Percentiles rank a stretch among this genome's conserved stretches.
phyloP scores from a whole-genome alignment of 2,888 invertebrate genomes.

The Tetrapedia diversipes region DNA sequence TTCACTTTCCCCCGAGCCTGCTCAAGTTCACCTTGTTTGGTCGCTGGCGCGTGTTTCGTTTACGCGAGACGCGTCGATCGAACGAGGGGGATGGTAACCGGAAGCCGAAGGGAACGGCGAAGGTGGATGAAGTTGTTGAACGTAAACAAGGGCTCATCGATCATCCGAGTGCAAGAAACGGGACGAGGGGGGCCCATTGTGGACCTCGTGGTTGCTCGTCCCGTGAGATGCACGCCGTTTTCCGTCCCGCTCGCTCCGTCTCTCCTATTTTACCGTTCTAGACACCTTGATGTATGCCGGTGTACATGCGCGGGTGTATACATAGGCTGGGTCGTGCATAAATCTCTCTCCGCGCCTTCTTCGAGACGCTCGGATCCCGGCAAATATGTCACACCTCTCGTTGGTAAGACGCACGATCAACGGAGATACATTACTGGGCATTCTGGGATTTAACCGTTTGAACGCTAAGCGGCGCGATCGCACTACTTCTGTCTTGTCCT shows the following conservation, averaged over 20 bases:
- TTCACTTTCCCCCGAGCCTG: no score
- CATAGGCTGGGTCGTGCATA: conserved; percentile 56
- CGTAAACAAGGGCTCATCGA: conserved; percentile 73
- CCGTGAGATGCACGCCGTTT: conserved; percentile 56
- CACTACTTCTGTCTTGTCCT: no score
- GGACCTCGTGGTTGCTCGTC: conserved; percentile 22
- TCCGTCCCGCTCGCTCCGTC: conserved; percentile 25
- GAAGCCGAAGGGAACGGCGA: conserved; percentile 48
- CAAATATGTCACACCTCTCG: conserved; percentile 65
- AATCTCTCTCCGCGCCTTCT: conserved; percentile 62
- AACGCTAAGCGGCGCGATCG: no score
- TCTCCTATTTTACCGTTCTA: not conserved
- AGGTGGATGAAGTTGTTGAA: conserved; percentile 57
- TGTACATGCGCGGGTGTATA: not conserved
- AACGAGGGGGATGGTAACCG: conserved; percentile 52
- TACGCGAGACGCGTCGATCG: conserved; percentile 20
- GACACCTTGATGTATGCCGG: not conserved
- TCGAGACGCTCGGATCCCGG: conserved; percentile 52
- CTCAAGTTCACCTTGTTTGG: not conserved
- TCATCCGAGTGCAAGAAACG: conserved; percentile 69
- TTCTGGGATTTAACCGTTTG: conserved; percentile 4
- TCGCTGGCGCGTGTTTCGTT: not conserved
- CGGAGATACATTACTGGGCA: conserved; percentile 55
- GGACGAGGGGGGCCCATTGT: conserved; percentile 54
- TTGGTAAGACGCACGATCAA: conserved; percentile 55